phyloP scores from a whole-genome alignment of 2,888 invertebrate genomes.

The Prostheceraeus crozeri region DNA sequence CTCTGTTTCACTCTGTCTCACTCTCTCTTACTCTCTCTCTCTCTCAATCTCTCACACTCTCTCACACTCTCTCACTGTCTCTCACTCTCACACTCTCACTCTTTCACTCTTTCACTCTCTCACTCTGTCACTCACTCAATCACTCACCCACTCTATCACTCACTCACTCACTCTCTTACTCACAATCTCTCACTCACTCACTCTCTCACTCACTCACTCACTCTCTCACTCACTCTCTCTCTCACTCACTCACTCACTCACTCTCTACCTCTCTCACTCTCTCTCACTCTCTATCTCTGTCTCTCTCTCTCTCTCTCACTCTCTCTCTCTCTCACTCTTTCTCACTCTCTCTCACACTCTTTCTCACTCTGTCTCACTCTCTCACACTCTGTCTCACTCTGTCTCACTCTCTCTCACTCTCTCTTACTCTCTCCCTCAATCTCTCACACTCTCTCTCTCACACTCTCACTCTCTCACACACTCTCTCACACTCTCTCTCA shows the following conservation, averaged over 20 bases:
- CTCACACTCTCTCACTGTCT: too few species aligned
- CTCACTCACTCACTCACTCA: conserved; percentile 1
- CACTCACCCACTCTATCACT: background rate
- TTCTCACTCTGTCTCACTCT: background rate
- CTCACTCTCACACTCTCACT: too few species aligned
- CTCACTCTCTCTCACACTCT: background rate
- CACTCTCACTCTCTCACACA: background rate
- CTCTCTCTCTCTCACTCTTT: conserved; percentile 6
- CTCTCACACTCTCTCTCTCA: background rate
- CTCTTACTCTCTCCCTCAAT: background rate
- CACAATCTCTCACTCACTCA: conserved; percentile 10
- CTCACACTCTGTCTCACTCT: background rate
- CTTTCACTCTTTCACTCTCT: background rate
- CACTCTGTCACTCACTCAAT: background rate
- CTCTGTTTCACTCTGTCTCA: too few species aligned
- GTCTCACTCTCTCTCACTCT: conserved; percentile 1
- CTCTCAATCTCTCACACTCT: too few species aligned
- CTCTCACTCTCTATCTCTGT: background rate
- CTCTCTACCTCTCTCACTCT: background rate
- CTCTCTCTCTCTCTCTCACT: conserved; percentile 4
- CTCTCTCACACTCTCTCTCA: background rate
- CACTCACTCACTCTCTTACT: conserved; percentile 11
- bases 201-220: background rate
- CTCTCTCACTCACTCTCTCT: conserved; percentile 1
- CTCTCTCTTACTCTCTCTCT: too few species aligned